These are phyloP conservation scores for Callosobruchus maculatus DNA, from an alignment of 2,888 invertebrate genomes.

Conservation along the genomic window DNA sequence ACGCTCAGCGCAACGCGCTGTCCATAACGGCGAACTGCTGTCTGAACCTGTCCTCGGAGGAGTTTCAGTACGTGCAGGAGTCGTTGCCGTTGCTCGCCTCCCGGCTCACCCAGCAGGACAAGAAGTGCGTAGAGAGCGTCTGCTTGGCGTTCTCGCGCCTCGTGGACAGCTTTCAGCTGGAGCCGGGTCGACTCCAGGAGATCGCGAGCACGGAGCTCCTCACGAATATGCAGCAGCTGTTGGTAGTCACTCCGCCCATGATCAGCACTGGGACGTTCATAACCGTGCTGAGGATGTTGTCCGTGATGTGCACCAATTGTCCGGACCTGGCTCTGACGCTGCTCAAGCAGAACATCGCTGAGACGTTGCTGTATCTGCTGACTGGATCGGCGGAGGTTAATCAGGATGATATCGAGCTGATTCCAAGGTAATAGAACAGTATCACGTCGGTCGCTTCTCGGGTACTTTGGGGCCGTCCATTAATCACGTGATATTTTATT, in stretches of 20 bases:
- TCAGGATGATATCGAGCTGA: slow-evolving; percentile 73
- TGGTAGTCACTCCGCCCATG: slow-evolving; percentile 93
- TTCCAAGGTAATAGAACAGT: slow-evolving; percentile 76
- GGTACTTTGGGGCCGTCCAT: too few species aligned
- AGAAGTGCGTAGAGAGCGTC: slow-evolving; percentile 96
- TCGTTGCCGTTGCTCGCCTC: slow-evolving; percentile 82
- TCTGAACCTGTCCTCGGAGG: slow-evolving; percentile 87
- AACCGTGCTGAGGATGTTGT: slow-evolving; percentile 92
- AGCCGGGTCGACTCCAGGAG: slow-evolving; percentile 85
- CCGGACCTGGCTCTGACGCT: slow-evolving; percentile 90
- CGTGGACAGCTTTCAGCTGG: slow-evolving; percentile 93
- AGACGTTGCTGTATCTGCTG: slow-evolving; percentile 89
- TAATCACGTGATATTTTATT: too few species aligned
- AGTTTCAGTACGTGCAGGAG: slow-evolving; percentile 89
- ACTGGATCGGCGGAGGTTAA: slow-evolving; percentile 72
- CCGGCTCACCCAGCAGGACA: slow-evolving; percentile 83
- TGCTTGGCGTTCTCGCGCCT: slow-evolving; percentile 94
- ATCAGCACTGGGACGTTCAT: slow-evolving; percentile 94
- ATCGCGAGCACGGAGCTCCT: slow-evolving; percentile 86
- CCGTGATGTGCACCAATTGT: slow-evolving; percentile 93
- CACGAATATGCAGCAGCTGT: slow-evolving; percentile 87
- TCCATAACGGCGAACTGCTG: slow-evolving; percentile 98
- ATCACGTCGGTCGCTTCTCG: too few species aligned
- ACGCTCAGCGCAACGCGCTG: slow-evolving; percentile 93
- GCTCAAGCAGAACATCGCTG: slow-evolving; percentile 92